These are phyloP conservation scores for Luscinia luscinia DNA, from an alignment of 2,797 vertebrate species.

Conservation along the genomic window DNA sequence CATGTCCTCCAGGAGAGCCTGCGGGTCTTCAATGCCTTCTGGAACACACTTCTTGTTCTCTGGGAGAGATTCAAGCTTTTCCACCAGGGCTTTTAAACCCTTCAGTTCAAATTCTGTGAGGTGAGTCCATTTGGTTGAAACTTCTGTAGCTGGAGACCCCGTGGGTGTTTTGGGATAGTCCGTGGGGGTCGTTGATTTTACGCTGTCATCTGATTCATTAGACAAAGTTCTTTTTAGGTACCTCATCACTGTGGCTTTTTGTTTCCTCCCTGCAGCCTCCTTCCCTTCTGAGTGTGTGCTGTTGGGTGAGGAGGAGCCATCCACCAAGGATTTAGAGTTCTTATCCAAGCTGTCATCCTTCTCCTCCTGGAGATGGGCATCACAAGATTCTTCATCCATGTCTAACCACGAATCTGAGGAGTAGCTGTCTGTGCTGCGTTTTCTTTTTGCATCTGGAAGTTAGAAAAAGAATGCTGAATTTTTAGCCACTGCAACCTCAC, in stretches of 20 bases:
- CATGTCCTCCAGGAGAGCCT: constrained; percentile 91
- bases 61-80: constrained; percentile 94
- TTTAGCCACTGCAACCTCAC: not conserved
- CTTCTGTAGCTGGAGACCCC: constrained; percentile 85
- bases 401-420: constrained; percentile 90
- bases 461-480: constrained; percentile 3
- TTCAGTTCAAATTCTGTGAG: constrained; percentile 94
- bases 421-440: constrained; percentile 86
- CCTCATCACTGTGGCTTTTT: constrained; percentile 73
- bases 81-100: constrained; percentile 91
- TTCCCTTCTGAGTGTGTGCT: constrained; percentile 77
- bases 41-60: constrained; percentile 95
- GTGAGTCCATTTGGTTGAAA: constrained; percentile 86
- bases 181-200: constrained; percentile 77
- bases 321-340: constrained; percentile 65
- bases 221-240: constrained; percentile 86
- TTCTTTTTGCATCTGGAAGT: constrained; percentile 84
- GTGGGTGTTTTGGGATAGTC: constrained; percentile 89
- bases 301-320: constrained; percentile 82
- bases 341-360: constrained; percentile 79
- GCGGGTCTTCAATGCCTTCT: constrained; percentile 89
- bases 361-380: constrained; percentile 81
- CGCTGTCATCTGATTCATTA: constrained; percentile 87
- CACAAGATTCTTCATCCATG: constrained; percentile 90
- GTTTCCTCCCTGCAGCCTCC: constrained; percentile 75